Percentiles rank a stretch among this genome's conserved stretches.
Evolutionary conservation across 2,113 vertebrate genomes (phyloP).

Genomic region (Gasterosteus nipponicus): DNA sequence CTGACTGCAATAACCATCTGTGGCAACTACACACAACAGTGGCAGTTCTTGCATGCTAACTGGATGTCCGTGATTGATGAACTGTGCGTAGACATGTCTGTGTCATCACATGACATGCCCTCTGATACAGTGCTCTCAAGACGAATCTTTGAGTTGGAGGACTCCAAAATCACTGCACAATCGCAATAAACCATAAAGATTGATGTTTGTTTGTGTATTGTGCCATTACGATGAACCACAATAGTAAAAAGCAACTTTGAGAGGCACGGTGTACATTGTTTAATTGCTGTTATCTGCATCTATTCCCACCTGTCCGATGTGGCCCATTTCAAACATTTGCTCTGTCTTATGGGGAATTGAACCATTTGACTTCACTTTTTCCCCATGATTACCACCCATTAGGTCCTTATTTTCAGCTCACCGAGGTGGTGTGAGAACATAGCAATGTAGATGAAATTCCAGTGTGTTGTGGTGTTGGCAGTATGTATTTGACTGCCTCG

Average conservation of each 20-base stretch:
- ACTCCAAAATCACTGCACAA: no score
- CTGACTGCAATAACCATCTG: constrained; percentile 52
- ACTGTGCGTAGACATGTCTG: no score
- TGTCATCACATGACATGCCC: no score
- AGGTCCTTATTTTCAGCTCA: constrained; percentile 14
- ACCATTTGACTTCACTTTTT: constrained; percentile 8
- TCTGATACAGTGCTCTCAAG: no score
- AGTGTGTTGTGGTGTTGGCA: constrained; percentile 35
- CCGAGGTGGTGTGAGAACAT: no score
- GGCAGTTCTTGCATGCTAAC: background rate
- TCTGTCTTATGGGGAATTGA: constrained; percentile 15
- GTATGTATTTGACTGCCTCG: constrained; percentile 27
- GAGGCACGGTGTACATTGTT: background rate
- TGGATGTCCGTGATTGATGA: no score
- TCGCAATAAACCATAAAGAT: constrained; percentile 15
- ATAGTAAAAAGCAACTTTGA: background rate
- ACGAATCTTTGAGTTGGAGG: constrained; percentile 34
- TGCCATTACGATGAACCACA: background rate
- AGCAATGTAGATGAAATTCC: constrained; percentile 42
- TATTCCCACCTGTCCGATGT: background rate
- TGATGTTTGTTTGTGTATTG: constrained; percentile 1
- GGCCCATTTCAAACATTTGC: background rate
- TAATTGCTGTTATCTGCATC: background rate
- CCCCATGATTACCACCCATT: constrained; percentile 4
- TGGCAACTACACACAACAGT: constrained; percentile 38